A percentile compares a stretch with the other conserved stretches of the same genome.
Evolutionary conservation across 2,888 invertebrate species (phyloP).

Genomic region (Germaria angustata): DNA sequence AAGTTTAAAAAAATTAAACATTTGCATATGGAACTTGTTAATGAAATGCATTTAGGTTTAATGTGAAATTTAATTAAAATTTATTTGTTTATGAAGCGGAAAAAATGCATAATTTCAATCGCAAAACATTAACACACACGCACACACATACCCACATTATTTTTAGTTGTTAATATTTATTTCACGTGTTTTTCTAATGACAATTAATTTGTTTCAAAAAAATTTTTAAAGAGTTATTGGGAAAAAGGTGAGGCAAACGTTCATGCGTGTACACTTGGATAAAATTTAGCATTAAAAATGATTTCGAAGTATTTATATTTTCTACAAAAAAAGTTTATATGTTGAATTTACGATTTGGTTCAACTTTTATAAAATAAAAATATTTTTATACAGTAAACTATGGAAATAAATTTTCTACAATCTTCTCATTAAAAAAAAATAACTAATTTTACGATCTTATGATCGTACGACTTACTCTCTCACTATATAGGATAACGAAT

Average conservation of each 20-base stretch:
- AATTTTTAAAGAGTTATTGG: neutral
- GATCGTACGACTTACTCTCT: no score
- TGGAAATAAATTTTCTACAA: no score
- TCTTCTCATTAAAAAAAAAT: no score
- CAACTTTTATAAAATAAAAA: neutral
- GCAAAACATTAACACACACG: neutral
- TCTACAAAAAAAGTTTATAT: neutral
- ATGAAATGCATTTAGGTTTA: conserved; percentile 67
- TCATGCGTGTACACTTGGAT: neutral
- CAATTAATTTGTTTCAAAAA: conserved; percentile 10
- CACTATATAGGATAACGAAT: no score
- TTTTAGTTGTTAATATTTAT: neutral
- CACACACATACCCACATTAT: neutral
- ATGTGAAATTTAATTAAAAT: conserved; percentile 61
- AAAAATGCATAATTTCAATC: conserved; percentile 37
- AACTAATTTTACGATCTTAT: no score
- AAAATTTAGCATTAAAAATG: neutral
- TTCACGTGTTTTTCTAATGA: neutral
- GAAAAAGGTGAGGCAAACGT: neutral
- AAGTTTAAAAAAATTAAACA: conserved; percentile 22
- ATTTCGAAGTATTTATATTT: neutral
- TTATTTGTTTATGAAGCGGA: conserved; percentile 54
- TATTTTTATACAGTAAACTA: no score
- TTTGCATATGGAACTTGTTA: conserved; percentile 61
- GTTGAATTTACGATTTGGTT: neutral